phyloP scores from a whole-genome alignment of 2,797 vertebrate species.

The Ctenosaura bakeri region DNA sequence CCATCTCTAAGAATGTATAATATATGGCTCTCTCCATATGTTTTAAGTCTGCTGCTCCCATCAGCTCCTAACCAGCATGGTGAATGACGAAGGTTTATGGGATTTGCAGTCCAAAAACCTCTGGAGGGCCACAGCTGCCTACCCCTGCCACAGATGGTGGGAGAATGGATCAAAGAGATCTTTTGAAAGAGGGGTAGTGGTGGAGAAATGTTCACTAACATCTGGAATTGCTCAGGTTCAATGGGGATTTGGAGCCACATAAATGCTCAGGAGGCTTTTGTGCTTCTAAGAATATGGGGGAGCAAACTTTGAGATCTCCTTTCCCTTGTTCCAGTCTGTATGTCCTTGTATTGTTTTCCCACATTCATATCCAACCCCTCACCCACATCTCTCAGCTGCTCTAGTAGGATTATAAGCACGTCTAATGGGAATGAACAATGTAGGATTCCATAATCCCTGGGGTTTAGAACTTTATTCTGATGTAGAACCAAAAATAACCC shows the following conservation, averaged over 20 bases:
- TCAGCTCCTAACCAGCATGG: no score
- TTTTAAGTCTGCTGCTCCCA: no score
- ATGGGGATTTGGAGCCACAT: not conserved
- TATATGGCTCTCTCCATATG: no score
- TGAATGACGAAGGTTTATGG: no score
- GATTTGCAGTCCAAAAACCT: no score
- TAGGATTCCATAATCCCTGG: constrained; percentile 1
- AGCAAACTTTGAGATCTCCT: not conserved
- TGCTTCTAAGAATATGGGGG: no score
- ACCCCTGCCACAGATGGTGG: not conserved
- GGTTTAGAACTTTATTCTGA: constrained; percentile 50
- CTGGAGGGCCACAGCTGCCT: no score
- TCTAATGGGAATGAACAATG: not conserved
- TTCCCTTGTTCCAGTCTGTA: constrained; percentile 8
- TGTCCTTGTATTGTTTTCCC: not conserved
- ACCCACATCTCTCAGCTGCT: not conserved
- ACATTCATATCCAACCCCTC: no score
- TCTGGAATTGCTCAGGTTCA: not conserved
- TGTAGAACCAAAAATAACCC: constrained; percentile 63
- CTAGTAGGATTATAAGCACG: accelerated
- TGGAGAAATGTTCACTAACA: not conserved
- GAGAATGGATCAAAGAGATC: not conserved
- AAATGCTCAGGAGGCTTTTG: not conserved
- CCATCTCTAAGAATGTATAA: no score
- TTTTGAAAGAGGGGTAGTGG: not conserved